Evolutionary conservation across 2,113 vertebrate species (phyloP), one percentile per base, ranked within the genome.

Genomic region (human (Homo sapiens)): DNA sequence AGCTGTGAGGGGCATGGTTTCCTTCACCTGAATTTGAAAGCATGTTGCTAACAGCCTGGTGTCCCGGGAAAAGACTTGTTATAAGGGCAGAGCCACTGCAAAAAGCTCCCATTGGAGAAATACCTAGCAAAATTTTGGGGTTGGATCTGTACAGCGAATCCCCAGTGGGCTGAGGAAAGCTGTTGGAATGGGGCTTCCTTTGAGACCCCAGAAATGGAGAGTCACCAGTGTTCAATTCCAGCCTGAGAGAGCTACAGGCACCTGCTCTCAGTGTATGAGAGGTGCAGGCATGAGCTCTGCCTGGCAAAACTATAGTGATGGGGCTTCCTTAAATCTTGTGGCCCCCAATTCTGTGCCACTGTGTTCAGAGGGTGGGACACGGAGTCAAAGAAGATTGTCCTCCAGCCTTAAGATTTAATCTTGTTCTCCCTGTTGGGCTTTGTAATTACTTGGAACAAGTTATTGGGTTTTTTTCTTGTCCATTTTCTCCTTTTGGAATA

Each of bases 201-300:
- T 45, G 23, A 25, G 20, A 64, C 6, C 8, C 13, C 27, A 23
- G 43, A 25, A 50, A 30, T 50, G 11, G 12, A 40, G 68, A 72
- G 70, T n/a, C 70, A 23, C 20, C n/a, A 23, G 20, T 23, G 38
- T 73, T 22, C 70, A 40, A 12, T 73, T 22, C 70, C n/a, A 23
- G 38, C 20, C 70, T 40, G 22, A 9, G 70, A 73, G 70, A 40
- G 22, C 22, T 73, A 20, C 22, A 25, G 70, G 70, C 70, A 73
- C 70, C 70, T 40, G 70, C 20, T 20, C 40, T 22, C 10, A 73
- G 45, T 35, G 40, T 14, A 48, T 45, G 40, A 61, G 16, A 84
- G 17, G 32, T 38, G 3, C 1, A 3, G 2, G 27, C 14, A 23
- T 11, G 52, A 1, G 0, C 23, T 18, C 35, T 70, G 14, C 20